These are phyloP conservation scores for Melozone crissalis DNA, from an alignment of 2,113 vertebrate species.

Conservation along the genomic window DNA sequence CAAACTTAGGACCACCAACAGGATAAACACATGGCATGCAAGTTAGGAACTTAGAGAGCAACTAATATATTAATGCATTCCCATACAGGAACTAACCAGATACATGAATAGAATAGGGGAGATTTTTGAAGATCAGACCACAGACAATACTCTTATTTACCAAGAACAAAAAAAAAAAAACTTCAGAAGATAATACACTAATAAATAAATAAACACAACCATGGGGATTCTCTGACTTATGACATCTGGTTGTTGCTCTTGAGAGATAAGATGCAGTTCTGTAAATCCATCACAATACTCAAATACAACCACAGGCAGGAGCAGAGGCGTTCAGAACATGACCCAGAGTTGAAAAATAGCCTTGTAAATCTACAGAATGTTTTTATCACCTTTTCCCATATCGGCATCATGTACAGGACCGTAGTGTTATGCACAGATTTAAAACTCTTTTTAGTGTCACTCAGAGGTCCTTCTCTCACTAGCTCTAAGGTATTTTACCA, in stretches of 20 bases:
- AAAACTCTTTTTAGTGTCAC: not conserved
- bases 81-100: not conserved
- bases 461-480: not conserved
- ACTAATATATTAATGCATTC: not conserved
- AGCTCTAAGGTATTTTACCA: not conserved
- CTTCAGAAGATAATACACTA: not conserved
- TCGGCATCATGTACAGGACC: rapidly evolving
- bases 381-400: not conserved
- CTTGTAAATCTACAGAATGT: not conserved
- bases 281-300: not conserved
- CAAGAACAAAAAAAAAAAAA: not conserved
- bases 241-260: not conserved
- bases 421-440: not conserved
- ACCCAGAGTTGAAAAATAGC: not conserved
- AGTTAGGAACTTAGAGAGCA: not conserved
- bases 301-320: not conserved
- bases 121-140: not conserved
- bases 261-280: not conserved
- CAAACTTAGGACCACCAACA: not conserved
- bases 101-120: not conserved
- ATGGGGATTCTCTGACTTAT: not conserved
- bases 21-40: not conserved
- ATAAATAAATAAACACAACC: not conserved
- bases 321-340: not conserved
- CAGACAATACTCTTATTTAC: not conserved